phyloP scores from a whole-genome alignment of 1,140 invertebrate genomes.

The Caerostris darwini region DNA sequence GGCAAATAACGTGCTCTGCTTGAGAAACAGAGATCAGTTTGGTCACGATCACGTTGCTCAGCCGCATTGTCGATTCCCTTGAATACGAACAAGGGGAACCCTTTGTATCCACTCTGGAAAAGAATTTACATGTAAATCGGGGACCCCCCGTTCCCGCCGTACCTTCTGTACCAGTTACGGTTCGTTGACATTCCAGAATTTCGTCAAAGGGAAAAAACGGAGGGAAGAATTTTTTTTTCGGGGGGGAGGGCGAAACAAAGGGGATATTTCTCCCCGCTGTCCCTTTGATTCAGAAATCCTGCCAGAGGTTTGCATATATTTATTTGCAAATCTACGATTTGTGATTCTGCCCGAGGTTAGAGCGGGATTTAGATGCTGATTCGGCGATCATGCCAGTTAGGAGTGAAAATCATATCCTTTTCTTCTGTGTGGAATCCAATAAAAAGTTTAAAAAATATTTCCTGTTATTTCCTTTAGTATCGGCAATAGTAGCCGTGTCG shows the following conservation, averaged over 20 bases:
- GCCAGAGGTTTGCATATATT: conserved; percentile 12
- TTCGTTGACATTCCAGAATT: conserved; percentile 42
- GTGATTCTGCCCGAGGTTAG: conserved; percentile 16
- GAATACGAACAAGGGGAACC: not conserved
- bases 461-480: not conserved
- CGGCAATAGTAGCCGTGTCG: no score
- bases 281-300: conserved; percentile 32
- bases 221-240: not conserved
- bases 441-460: conserved; percentile 19
- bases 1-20: not conserved
- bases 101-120: conserved; percentile 31
- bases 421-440: not conserved
- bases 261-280: not conserved
- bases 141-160: not conserved
- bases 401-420: conserved; percentile 35
- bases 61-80: conserved; percentile 13
- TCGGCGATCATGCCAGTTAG: not conserved
- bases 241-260: not conserved
- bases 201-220: conserved; percentile 23
- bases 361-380: conserved; percentile 33
- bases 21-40: not conserved
- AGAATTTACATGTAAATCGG: conserved; percentile 36
- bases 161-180: conserved; percentile 6
- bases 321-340: conserved; percentile 40
- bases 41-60: not conserved